phyloP scores from a whole-genome alignment of 2,113 vertebrate genomes.

The Malurus cyaneus region DNA sequence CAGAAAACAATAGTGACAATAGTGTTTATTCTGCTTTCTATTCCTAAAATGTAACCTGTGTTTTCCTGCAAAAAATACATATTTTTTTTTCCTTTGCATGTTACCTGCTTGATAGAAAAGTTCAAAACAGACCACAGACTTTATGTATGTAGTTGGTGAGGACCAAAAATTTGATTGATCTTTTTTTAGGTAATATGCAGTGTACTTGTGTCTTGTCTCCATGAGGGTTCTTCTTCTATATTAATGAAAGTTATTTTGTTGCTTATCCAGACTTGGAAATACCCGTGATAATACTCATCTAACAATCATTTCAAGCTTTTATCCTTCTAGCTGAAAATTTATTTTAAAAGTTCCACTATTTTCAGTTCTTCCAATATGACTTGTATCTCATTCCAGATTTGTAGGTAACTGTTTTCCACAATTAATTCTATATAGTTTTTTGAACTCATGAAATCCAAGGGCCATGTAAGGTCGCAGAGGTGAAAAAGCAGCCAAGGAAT shows the following conservation, averaged over 20 bases:
- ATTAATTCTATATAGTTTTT: neutral
- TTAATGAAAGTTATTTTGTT: neutral
- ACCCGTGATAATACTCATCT: neutral
- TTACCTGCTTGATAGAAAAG: neutral
- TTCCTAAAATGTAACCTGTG: neutral
- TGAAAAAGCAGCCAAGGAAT: neutral
- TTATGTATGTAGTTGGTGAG: neutral
- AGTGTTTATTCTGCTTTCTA: neutral
- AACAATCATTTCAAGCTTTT: neutral
- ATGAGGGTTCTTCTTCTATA: neutral
- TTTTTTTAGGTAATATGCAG: neutral
- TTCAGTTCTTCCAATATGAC: neutral
- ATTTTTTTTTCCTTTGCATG: rapidly evolving
- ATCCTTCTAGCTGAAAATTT: neutral
- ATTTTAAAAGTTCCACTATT: neutral
- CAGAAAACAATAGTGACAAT: neutral
- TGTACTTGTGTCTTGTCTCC: neutral
- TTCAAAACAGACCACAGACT: neutral
- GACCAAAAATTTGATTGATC: neutral
- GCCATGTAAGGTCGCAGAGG: neutral
- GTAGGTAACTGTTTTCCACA: neutral
- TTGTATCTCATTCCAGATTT: neutral
- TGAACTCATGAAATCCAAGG: neutral
- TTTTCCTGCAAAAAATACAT: neutral
- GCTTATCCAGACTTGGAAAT: neutral